Evolutionary conservation across 2,113 vertebrate genomes (phyloP).

Genomic region (Saccopteryx leptura): DNA sequence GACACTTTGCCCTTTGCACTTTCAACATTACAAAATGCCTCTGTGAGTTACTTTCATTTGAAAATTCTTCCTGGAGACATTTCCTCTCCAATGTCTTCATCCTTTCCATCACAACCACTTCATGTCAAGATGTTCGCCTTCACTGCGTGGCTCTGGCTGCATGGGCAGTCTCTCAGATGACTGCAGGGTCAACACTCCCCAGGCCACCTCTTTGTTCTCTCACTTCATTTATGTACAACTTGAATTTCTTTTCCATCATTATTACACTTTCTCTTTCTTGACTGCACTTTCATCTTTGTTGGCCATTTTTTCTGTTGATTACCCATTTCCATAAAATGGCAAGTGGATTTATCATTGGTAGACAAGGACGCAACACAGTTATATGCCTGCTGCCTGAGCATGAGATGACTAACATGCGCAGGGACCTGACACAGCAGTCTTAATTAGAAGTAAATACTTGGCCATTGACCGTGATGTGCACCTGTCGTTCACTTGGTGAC

Average conservation of each 20-base stretch:
- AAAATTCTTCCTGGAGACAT: neutral
- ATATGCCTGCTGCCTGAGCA: neutral
- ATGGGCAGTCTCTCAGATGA: neutral
- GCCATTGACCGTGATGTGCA: neutral
- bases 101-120: neutral
- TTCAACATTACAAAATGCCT: neutral
- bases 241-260: neutral
- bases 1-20: neutral
- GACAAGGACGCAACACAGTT: neutral
- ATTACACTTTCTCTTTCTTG: neutral
- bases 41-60: neutral
- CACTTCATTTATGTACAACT: neutral
- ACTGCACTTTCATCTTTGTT: neutral
- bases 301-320: neutral
- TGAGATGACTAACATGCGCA: neutral
- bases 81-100: neutral
- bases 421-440: neutral
- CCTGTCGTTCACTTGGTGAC: neutral
- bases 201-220: neutral
- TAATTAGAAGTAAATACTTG: neutral
- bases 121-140: neutral
- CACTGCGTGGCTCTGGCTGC: neutral
- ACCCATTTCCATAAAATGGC: neutral
- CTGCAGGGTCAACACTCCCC: neutral
- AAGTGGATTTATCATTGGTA: neutral